Evolutionary conservation across 2,113 vertebrate genomes (phyloP).

Genomic region (Brachyhypopomus gauderio): DNA sequence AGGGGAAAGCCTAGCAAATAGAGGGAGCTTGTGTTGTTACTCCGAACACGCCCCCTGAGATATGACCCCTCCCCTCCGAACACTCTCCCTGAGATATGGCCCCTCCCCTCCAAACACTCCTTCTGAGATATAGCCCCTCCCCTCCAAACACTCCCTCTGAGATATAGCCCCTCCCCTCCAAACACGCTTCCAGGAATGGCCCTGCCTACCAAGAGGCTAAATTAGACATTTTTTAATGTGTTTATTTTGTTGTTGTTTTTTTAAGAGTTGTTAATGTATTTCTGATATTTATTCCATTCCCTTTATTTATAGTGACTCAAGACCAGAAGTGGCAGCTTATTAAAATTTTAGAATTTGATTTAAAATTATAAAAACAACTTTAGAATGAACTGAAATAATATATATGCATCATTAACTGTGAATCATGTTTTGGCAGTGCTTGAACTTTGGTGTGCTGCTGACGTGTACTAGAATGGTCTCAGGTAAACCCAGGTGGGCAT

Average conservation of each 20-base stretch:
- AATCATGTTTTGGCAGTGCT: background rate
- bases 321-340: background rate
- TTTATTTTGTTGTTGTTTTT: background rate
- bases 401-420: background rate
- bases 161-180: no score
- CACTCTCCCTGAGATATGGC: no score
- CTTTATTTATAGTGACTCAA: background rate
- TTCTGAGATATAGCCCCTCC: slow-evolving; percentile 60
- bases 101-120: no score
- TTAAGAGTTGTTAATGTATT: background rate
- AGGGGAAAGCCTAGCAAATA: slow-evolving; percentile 92
- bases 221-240: background rate
- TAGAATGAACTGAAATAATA: background rate
- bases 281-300: background rate
- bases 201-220: slow-evolving; percentile 64
- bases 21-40: slow-evolving; percentile 83
- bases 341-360: background rate
- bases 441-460: background rate
- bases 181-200: slow-evolving; percentile 58
- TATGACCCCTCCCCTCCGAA: slow-evolving; percentile 42
- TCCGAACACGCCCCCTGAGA: slow-evolving; percentile 77
- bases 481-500: background rate
- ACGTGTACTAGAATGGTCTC: background rate
- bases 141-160: no score
- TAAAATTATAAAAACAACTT: background rate